Conservation (phyloP, 2,797 vertebrate species). For the Anguilla obscura region DNA sequence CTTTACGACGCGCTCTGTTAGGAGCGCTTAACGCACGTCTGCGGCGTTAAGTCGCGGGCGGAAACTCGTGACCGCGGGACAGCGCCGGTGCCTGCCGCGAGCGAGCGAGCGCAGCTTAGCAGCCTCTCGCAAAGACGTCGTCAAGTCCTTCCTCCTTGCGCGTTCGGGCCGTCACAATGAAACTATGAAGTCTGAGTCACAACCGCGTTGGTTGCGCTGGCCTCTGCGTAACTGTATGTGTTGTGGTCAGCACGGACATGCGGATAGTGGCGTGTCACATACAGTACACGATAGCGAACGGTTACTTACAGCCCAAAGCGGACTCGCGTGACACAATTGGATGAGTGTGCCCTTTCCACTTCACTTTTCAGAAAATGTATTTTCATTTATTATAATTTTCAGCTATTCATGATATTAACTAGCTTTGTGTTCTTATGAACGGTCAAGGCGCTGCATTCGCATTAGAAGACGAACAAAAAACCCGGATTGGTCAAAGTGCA, state of each 20-base stretch:
- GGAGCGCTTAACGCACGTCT: neutral
- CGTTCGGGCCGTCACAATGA: neutral
- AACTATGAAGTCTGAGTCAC: neutral
- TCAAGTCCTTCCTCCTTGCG: neutral
- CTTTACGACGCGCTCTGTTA: neutral
- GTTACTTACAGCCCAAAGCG: neutral
- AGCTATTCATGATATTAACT: neutral
- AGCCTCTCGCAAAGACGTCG: neutral
- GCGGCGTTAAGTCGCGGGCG: neutral
- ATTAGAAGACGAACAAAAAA: neutral
- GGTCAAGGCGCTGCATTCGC: too few relatives aligned
- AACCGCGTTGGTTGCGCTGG: neutral
- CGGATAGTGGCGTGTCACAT: neutral
- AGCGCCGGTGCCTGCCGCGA: neutral
- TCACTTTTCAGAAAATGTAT: neutral
- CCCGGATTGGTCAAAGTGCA: neutral
- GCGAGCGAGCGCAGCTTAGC: neutral
- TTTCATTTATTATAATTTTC: neutral
- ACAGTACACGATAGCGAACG: neutral
- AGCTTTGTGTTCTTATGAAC: neutral
- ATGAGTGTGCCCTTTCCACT: neutral
- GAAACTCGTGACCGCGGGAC: neutral
- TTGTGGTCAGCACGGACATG: constrained; percentile 5
- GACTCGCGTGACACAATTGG: neutral
- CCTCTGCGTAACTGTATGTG: neutral